phyloP scores from a whole-genome alignment of 2,797 vertebrate species.

The Pseudopleuronectes americanus region DNA sequence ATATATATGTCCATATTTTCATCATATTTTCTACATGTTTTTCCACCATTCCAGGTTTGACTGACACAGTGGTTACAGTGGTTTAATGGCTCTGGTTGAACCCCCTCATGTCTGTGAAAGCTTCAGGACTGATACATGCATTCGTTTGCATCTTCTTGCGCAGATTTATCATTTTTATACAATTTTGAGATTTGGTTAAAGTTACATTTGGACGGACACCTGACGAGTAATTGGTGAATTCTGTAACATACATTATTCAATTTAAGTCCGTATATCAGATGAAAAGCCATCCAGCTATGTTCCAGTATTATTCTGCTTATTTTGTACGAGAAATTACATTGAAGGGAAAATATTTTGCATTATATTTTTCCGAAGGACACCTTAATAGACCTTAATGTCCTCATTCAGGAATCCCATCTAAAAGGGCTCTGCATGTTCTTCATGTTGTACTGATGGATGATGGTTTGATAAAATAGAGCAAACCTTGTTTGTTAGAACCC shows the following conservation, averaged over 20 bases:
- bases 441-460: slow-evolving; percentile 19
- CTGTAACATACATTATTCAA: not conserved
- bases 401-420: not conserved
- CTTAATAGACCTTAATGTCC: not conserved
- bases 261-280: no score
- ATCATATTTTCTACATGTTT: not conserved
- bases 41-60: not conserved
- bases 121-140: not conserved
- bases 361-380: not conserved
- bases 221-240: not conserved
- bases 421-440: slow-evolving; percentile 3
- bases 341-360: not conserved
- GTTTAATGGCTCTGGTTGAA: not conserved
- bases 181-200: not conserved
- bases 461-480: not conserved
- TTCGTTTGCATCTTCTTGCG: not conserved
- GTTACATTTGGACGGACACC: not conserved
- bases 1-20: not conserved
- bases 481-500: slow-evolving; percentile 8
- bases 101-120: not conserved
- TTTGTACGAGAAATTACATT: not conserved
- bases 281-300: no score
- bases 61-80: not conserved
- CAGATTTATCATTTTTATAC: not conserved
- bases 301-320: not conserved